phyloP scores from a whole-genome alignment of 2,888 invertebrate genomes.

The Meteorus cinctellus region DNA sequence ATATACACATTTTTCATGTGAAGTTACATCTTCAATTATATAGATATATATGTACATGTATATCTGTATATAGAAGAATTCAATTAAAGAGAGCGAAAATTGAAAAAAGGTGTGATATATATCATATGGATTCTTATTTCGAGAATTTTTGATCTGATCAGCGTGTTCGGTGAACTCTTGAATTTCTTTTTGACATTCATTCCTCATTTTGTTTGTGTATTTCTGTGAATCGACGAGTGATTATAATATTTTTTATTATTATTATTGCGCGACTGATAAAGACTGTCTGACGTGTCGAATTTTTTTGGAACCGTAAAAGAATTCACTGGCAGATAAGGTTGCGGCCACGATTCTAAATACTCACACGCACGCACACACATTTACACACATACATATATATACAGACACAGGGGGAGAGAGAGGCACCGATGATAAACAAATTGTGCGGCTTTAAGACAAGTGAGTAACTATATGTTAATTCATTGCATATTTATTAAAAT shows the following conservation, averaged over 20 bases:
- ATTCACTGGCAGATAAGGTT: too few species aligned
- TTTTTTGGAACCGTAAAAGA: too few species aligned
- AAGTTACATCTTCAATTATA: neutral
- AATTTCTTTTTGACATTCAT: neutral
- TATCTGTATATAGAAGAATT: neutral
- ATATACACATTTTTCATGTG: neutral
- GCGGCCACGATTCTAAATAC: too few species aligned
- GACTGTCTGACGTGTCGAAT: too few species aligned
- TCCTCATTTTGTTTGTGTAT: constrained; percentile 14
- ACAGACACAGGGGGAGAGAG: too few species aligned
- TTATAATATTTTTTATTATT: too few species aligned
- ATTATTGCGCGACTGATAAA: too few species aligned
- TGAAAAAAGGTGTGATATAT: neutral
- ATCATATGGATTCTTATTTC: neutral
- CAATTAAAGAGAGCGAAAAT: neutral
- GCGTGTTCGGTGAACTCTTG: neutral
- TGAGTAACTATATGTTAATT: constrained; percentile 10
- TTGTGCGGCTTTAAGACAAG: constrained; percentile 17
- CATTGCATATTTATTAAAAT: too few species aligned
- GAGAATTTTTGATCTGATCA: neutral
- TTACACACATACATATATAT: too few species aligned
- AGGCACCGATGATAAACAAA: neutral
- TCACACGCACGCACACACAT: too few species aligned
- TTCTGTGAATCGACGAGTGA: too few species aligned
- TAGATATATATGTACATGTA: neutral